These are phyloP conservation scores for Apis florea DNA, from an alignment of 1,140 invertebrate genomes.

Conservation along the genomic window DNA sequence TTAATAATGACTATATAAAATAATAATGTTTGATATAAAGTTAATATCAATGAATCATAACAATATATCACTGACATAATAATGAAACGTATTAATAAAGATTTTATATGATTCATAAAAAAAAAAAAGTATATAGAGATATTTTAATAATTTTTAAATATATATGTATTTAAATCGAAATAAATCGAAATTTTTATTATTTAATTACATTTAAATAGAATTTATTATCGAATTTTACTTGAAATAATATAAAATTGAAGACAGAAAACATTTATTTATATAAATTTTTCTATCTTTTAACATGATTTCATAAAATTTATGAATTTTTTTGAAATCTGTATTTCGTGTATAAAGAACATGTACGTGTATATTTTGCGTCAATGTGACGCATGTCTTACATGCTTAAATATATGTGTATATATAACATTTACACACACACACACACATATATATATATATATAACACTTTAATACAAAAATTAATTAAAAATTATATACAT, in stretches of 20 bases:
- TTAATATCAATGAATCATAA: not conserved
- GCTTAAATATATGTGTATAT: not conserved
- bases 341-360: not conserved
- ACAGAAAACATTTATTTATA: not conserved
- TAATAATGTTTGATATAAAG: not conserved
- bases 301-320: not conserved
- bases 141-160: not conserved
- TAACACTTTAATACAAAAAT: too few species aligned
- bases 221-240: not conserved
- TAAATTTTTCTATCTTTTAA: not conserved
- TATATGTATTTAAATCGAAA: not conserved
- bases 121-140: too few species aligned
- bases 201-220: not conserved
- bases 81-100: not conserved
- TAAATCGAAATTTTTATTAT: not conserved
- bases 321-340: not conserved
- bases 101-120: not conserved
- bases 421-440: too few species aligned
- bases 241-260: not conserved
- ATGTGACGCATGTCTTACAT: not conserved
- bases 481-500: too few species aligned
- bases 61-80: not conserved
- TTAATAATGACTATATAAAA: not conserved
- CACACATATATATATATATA: not conserved
- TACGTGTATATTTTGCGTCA: not conserved